Conservation (phyloP, 1,140 invertebrate species). For the Cephus cinctus region DNA sequence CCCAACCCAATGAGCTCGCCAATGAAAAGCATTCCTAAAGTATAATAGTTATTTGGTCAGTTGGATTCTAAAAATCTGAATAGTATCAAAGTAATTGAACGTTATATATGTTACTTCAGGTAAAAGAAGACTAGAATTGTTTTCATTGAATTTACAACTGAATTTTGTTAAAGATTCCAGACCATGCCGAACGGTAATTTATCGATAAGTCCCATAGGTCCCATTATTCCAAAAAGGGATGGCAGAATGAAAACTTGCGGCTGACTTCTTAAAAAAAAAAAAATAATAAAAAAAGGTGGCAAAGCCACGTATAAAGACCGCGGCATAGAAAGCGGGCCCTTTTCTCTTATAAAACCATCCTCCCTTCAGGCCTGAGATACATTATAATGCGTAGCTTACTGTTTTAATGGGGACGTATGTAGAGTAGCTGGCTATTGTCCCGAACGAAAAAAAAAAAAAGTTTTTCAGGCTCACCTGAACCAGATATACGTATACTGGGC, state of each 20-base stretch:
- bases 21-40: too few species aligned
- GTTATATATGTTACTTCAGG: too few species aligned
- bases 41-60: too few species aligned
- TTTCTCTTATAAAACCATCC: neutral
- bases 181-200: too few species aligned
- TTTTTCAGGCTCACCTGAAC: constrained; percentile 40
- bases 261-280: too few species aligned
- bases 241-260: neutral
- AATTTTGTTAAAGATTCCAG: too few species aligned
- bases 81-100: too few species aligned
- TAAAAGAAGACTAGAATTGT: too few species aligned
- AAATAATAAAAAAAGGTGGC: too few species aligned
- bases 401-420: constrained; percentile 50
- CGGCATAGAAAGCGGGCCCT: constrained; percentile 8
- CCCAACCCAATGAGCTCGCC: too few species aligned
- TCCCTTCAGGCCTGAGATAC: constrained; percentile 10
- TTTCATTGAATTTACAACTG: too few species aligned
- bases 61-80: too few species aligned
- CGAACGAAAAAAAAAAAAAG: constrained; percentile 32
- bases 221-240: neutral
- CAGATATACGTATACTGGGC: constrained; percentile 2
- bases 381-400: constrained; percentile 47
- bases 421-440: constrained; percentile 47
- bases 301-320: neutral
- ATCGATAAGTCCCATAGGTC: neutral